phyloP scores from a whole-genome alignment of 1,140 invertebrate genomes.

The Ostrea denselamellosa region DNA sequence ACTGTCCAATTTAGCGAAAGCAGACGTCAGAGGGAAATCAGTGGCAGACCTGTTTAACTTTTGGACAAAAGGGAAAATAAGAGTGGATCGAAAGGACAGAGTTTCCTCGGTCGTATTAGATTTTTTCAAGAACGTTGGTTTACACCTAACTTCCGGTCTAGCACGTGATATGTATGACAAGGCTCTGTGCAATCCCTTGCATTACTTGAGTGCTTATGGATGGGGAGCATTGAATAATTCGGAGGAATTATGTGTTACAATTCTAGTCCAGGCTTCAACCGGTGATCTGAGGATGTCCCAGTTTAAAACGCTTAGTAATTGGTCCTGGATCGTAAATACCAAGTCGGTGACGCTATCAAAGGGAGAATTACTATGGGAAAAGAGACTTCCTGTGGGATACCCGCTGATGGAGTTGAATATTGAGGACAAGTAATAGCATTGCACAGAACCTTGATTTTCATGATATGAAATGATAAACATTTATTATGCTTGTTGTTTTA shows the following conservation, averaged over 20 bases:
- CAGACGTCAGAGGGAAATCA: background rate
- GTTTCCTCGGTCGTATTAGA: background rate
- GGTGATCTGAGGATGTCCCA: background rate
- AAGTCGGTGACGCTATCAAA: background rate
- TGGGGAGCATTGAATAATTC: constrained; percentile 2
- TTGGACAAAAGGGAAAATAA: background rate
- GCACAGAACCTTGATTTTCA: too few species aligned
- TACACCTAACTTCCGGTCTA: background rate
- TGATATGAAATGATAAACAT: too few species aligned
- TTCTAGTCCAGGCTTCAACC: background rate
- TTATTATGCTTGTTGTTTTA: too few species aligned
- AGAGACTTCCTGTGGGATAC: background rate
- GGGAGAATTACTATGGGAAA: background rate
- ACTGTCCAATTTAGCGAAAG: background rate
- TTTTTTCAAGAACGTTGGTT: background rate
- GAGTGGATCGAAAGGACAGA: background rate
- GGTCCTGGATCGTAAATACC: constrained; percentile 1
- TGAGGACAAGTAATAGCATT: background rate
- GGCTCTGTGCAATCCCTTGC: background rate
- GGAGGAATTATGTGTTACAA: background rate
- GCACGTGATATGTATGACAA: background rate
- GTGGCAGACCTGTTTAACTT: background rate
- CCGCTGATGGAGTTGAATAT: background rate
- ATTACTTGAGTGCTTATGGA: constrained; percentile 17
- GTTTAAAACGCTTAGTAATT: background rate